Conservation (phyloP, 30 jellyfish, hydroid and myxozoan genomes). For the Morbakka virulenta region DNA sequence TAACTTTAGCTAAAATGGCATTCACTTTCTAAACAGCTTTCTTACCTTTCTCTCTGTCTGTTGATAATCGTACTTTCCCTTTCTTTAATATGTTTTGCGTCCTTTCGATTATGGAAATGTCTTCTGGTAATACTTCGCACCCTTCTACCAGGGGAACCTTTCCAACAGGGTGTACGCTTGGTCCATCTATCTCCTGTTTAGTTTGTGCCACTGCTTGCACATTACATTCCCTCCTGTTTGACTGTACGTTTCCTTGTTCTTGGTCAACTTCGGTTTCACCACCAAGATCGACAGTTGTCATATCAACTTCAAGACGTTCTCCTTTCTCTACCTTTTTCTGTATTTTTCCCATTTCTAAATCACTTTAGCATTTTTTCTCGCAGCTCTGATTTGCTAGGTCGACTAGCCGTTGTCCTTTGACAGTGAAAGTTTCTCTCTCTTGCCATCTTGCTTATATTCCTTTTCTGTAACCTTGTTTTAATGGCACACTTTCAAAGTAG, state of each 20-base stretch:
- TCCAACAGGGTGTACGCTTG: conserved; percentile 26
- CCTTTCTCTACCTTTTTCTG: conserved; percentile 3
- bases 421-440: too few relatives aligned
- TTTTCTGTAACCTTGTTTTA: too few relatives aligned
- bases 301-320: neutral
- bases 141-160: conserved; percentile 2
- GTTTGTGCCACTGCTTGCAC: neutral
- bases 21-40: conserved; percentile 16
- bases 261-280: neutral
- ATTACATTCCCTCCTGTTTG: too few relatives aligned
- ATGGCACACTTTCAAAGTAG: too few relatives aligned
- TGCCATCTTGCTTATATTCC: too few relatives aligned
- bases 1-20: conserved; percentile 1
- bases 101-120: conserved; percentile 4
- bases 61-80: conserved; percentile 8
- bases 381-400: too few relatives aligned
- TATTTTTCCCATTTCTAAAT: too few relatives aligned
- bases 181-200: neutral
- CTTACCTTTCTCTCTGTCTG: conserved; percentile 1
- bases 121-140: conserved; percentile 13
- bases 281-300: neutral
- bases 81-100: neutral
- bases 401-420: too few relatives aligned
- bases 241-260: neutral
- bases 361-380: neutral